phyloP scores from a whole-genome alignment of 2,113 vertebrate species.

The Cyanoliseus patagonus region DNA sequence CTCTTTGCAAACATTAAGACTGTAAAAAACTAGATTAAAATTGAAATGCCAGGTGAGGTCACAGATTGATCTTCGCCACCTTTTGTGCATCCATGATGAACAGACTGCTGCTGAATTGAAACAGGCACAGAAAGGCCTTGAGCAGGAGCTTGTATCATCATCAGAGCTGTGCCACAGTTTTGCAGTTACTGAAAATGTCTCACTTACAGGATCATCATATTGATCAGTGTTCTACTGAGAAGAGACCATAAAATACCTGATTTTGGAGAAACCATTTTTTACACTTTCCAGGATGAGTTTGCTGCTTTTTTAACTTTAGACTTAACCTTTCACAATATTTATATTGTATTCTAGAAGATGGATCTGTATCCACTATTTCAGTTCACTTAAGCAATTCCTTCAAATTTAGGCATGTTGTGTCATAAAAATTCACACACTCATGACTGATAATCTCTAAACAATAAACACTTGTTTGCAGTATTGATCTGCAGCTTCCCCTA shows the following conservation, averaged over 20 bases:
- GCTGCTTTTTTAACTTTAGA: background rate
- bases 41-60: conserved; percentile 62
- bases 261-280: background rate
- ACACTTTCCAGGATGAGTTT: background rate
- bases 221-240: conserved; percentile 2
- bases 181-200: background rate
- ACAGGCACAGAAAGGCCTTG: background rate
- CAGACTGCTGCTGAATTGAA: conserved; percentile 39
- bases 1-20: conserved; percentile 61
- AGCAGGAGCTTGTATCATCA: background rate
- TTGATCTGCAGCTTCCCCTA: background rate
- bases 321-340: background rate
- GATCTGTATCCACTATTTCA: background rate
- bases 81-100: conserved; percentile 14
- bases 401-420: background rate
- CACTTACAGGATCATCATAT: background rate
- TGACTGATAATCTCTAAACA: conserved; percentile 26
- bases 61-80: conserved; percentile 10
- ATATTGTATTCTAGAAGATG: background rate
- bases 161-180: background rate
- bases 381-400: background rate
- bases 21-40: conserved; percentile 40
- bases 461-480: conserved; percentile 28
- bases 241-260: background rate
- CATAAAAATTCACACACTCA: background rate